Percentiles rank a stretch among this genome's conserved stretches.
Conservation (phyloP, 2,797 vertebrate species). For the Macropodus opercularis region DNA sequence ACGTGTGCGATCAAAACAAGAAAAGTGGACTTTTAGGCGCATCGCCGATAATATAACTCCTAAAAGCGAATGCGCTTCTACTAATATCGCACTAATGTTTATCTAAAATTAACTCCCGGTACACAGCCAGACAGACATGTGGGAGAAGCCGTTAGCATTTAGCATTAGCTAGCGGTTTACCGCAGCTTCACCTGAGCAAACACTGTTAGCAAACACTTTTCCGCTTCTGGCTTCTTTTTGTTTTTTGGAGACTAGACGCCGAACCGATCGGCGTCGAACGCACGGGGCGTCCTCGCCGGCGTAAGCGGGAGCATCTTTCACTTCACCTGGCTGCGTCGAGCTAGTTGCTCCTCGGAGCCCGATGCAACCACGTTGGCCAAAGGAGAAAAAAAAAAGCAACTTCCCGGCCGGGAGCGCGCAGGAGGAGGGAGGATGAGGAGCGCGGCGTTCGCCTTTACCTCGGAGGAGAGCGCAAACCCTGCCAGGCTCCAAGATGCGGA, state of each 20-base stretch:
- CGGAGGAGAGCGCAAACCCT: neutral
- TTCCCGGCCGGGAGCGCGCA: constrained; percentile 52
- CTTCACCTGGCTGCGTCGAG: neutral
- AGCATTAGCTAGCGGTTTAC: constrained; percentile 56
- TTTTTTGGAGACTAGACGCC: no score
- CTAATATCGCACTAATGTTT: neutral
- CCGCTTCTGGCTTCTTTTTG: no score
- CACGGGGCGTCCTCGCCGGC: no score
- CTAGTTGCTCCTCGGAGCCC: constrained; percentile 44
- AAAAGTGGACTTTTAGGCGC: no score
- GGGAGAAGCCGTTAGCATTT: constrained; percentile 65
- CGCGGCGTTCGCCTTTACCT: constrained; percentile 23
- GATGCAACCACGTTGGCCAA: constrained; percentile 68
- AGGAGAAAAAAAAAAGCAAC: constrained; percentile 50
- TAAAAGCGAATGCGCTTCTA: no score
- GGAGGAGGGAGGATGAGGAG: neutral
- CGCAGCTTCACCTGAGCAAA: neutral
- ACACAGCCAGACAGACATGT: constrained; percentile 57
- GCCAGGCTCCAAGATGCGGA: constrained; percentile 25
- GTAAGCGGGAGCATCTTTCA: neutral
- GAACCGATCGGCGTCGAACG: no score
- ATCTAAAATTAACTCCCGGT: constrained; percentile 3
- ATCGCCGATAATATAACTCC: no score
- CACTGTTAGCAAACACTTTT: no score
- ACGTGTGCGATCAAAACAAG: no score